Conservation (phyloP, 2,888 invertebrate species). For the Ecliptopera silaceata region DNA sequence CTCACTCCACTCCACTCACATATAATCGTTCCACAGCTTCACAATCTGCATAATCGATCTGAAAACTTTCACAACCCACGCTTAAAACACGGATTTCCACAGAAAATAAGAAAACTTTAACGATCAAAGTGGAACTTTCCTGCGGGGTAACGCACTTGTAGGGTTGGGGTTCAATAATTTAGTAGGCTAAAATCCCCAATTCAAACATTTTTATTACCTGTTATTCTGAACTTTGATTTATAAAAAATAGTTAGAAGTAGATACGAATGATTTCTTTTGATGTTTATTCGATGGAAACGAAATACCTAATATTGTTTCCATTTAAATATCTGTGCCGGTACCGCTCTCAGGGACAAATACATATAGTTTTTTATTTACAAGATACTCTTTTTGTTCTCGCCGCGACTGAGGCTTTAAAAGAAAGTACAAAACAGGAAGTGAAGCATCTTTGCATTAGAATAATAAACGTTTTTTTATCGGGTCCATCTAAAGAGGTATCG, state of each 20-base stretch:
- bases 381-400: background rate
- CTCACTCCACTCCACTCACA: slow-evolving; percentile 42
- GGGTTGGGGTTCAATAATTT: slow-evolving; percentile 6
- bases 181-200: slow-evolving; percentile 9
- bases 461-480: slow-evolving; percentile 46
- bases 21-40: slow-evolving; percentile 43
- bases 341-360: too few species aligned
- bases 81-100: slow-evolving; percentile 11
- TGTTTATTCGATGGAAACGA: too few species aligned
- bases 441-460: slow-evolving; percentile 37
- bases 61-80: slow-evolving; percentile 17
- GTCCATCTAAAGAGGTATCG: slow-evolving; percentile 48
- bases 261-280: too few species aligned
- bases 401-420: slow-evolving; percentile 7
- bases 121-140: slow-evolving; percentile 8
- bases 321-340: too few species aligned
- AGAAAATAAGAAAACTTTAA: slow-evolving; percentile 19
- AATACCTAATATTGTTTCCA: background rate
- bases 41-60: slow-evolving; percentile 36
- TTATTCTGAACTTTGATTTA: background rate
- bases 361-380: background rate
- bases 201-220: slow-evolving; percentile 1
- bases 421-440: slow-evolving; percentile 23
- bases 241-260: too few species aligned
- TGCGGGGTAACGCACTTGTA: background rate